These are phyloP conservation scores for Pachyramphus minor DNA, from an alignment of 2,113 vertebrate genomes.

Conservation along the genomic window DNA sequence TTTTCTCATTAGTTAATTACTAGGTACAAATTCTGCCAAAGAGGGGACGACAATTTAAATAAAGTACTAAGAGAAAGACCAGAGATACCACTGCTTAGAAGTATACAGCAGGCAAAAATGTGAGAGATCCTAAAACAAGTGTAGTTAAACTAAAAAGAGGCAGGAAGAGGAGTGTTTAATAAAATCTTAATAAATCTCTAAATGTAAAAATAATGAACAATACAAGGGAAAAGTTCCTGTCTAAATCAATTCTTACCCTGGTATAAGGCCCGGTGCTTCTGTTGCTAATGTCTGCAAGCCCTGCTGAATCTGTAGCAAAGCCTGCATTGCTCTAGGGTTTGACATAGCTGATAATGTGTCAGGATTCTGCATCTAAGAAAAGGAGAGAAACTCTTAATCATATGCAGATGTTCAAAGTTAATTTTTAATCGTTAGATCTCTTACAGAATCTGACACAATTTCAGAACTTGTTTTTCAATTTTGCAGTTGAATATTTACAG, in stretches of 20 bases:
- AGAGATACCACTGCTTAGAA: background rate
- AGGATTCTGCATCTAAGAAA: slow-evolving; percentile 85
- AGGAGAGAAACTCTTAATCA: slow-evolving; percentile 23
- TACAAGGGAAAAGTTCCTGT: background rate
- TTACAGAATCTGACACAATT: background rate
- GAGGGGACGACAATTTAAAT: background rate
- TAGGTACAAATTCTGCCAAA: background rate
- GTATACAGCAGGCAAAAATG: rapidly evolving
- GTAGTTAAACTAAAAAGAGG: background rate
- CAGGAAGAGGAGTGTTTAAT: rapidly evolving
- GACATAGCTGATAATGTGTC: slow-evolving; percentile 88
- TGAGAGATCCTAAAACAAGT: background rate
- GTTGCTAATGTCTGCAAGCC: slow-evolving; percentile 86
- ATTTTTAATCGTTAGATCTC: background rate
- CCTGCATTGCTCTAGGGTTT: slow-evolving; percentile 90
- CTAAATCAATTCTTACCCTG: slow-evolving; percentile 71
- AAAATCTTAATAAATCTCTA: background rate
- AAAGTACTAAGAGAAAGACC: background rate
- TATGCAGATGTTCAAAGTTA: background rate
- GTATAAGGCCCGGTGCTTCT: slow-evolving; percentile 85
- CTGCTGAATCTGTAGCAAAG: slow-evolving; percentile 89
- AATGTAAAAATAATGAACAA: background rate
- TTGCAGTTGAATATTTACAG: background rate
- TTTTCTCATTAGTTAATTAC: background rate
- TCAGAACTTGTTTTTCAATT: background rate